These are phyloP conservation scores for Lapara coniferarum DNA, from an alignment of 2,888 invertebrate species.

Conservation along the genomic window DNA sequence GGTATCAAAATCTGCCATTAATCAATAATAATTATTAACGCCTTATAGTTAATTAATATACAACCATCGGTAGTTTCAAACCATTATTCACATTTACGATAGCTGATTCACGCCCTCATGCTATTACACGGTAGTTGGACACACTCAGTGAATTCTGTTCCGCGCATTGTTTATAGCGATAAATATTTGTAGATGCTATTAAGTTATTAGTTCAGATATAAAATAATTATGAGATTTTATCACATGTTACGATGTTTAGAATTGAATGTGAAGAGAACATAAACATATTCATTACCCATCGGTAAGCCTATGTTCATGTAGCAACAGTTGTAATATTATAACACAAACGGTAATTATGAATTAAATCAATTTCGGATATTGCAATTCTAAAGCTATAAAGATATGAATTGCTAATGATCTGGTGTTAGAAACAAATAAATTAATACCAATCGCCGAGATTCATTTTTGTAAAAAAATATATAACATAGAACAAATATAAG, in stretches of 20 bases:
- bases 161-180: slow-evolving; percentile 48
- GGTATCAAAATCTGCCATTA: too few species aligned
- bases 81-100: not conserved
- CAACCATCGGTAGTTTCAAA: not conserved
- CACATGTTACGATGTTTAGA: not conserved
- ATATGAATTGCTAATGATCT: too few species aligned
- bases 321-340: too few species aligned
- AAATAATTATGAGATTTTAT: not conserved
- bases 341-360: too few species aligned
- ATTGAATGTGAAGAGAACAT: not conserved
- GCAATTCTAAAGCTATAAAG: too few species aligned
- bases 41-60: not conserved
- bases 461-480: too few species aligned
- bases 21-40: not conserved
- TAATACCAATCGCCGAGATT: too few species aligned
- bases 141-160: slow-evolving; percentile 47
- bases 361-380: too few species aligned
- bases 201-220: not conserved
- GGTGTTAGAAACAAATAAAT: too few species aligned
- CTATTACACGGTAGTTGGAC: slow-evolving; percentile 50
- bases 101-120: not conserved
- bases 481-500: not conserved
- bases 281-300: too few species aligned
- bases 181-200: not conserved
- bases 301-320: too few species aligned